Conservation (phyloP, 2,113 vertebrate species). For the Mirounga angustirostris region DNA sequence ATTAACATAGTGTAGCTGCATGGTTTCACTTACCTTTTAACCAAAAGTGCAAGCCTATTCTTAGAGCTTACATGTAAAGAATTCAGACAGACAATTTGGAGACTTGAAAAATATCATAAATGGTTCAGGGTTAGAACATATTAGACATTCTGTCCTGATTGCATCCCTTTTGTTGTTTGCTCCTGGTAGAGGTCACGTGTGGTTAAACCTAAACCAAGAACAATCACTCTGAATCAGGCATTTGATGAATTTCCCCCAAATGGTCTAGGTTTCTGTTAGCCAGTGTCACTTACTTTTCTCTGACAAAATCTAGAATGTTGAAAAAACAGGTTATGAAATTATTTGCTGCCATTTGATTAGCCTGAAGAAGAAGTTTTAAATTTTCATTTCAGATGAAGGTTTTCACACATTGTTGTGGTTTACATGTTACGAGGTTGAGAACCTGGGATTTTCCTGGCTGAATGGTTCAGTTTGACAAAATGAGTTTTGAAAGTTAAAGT, state of each 20-base stretch:
- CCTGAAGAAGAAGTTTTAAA: slow-evolving; percentile 62
- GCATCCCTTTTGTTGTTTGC: slow-evolving; percentile 85
- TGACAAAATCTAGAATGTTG: slow-evolving; percentile 79
- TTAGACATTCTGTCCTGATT: slow-evolving; percentile 80
- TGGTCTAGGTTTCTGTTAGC: slow-evolving; percentile 82
- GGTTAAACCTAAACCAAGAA: slow-evolving; percentile 86
- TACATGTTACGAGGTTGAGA: neutral
- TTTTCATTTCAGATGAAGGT: slow-evolving; percentile 36
- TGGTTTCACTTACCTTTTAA: neutral
- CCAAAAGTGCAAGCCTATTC: slow-evolving; percentile 47
- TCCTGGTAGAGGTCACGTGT: slow-evolving; percentile 81
- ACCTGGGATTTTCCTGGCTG: neutral
- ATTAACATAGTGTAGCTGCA: neutral
- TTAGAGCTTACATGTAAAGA: slow-evolving; percentile 71
- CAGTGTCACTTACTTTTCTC: slow-evolving; percentile 82
- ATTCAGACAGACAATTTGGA: slow-evolving; percentile 43
- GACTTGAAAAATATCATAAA: slow-evolving; percentile 69
- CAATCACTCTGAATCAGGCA: slow-evolving; percentile 82
- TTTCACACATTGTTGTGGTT: slow-evolving; percentile 13
- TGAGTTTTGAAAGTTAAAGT: slow-evolving; percentile 16
- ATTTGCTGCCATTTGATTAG: slow-evolving; percentile 75
- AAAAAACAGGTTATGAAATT: slow-evolving; percentile 78
- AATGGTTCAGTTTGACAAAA: slow-evolving; percentile 45
- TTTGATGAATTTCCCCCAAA: slow-evolving; percentile 85
- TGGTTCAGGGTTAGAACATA: slow-evolving; percentile 75